Conservation (phyloP, 2,888 invertebrate genomes). For the Monochamus alternatus region DNA sequence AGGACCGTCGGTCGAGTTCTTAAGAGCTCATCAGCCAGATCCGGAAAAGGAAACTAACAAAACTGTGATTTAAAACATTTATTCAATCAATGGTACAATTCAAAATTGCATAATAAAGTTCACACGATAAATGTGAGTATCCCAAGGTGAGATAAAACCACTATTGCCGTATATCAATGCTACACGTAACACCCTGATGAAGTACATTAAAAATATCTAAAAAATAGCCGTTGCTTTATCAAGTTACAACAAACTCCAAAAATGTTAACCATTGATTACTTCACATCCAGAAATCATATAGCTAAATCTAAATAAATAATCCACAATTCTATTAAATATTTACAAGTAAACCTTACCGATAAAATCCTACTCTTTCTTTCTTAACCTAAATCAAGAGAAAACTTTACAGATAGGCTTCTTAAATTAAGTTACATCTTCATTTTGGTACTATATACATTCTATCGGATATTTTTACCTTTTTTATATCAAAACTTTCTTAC, state of each 20-base stretch:
- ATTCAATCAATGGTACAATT: conserved; percentile 34
- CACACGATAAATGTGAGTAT: conserved; percentile 37
- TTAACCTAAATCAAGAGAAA: conserved; percentile 25
- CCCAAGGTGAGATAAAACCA: conserved; percentile 27
- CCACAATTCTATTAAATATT: conserved; percentile 35
- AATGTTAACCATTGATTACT: conserved; percentile 31
- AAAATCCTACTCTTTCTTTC: conserved; percentile 30
- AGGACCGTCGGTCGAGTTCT: too few relatives aligned
- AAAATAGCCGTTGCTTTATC: conserved; percentile 24
- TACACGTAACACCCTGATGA: conserved; percentile 18
- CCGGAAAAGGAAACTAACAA: background rate
- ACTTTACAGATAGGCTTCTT: conserved; percentile 35
- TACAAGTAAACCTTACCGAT: conserved; percentile 39
- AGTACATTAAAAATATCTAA: conserved; percentile 20
- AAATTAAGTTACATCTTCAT: conserved; percentile 23
- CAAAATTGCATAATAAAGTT: conserved; percentile 31
- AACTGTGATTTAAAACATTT: conserved; percentile 36
- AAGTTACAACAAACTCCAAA: conserved; percentile 25
- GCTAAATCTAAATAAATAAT: conserved; percentile 42
- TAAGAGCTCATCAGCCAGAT: background rate
- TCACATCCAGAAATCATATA: conserved; percentile 28
- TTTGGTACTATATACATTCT: conserved; percentile 39
- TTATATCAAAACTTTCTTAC: conserved; percentile 24
- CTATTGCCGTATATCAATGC: conserved; percentile 29
- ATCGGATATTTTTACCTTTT: conserved; percentile 20